Conservation (phyloP, 2,888 invertebrate species). For the Drosophila melanocephala region DNA sequence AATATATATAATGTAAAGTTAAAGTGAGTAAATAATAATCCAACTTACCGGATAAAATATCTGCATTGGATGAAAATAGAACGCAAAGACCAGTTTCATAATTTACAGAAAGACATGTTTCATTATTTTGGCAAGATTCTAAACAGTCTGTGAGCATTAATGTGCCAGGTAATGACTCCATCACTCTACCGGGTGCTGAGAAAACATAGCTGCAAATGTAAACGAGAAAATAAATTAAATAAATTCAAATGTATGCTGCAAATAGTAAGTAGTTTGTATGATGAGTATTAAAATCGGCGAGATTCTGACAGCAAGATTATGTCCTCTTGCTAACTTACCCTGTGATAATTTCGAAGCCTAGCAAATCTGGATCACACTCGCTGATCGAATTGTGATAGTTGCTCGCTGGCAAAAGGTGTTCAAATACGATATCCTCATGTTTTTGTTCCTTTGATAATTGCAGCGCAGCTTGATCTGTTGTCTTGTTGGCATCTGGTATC, state of each 20-base stretch:
- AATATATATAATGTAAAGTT: background rate
- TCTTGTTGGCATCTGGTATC: conserved; percentile 56
- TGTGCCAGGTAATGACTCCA: conserved; percentile 96
- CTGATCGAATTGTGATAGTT: conserved; percentile 85
- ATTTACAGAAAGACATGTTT: conserved; percentile 96
- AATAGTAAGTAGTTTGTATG: background rate
- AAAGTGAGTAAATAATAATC: too few species aligned
- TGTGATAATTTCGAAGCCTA: conserved; percentile 96
- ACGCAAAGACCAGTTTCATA: conserved; percentile 98
- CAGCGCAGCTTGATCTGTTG: conserved; percentile 21
- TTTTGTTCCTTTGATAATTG: conserved; percentile 40
- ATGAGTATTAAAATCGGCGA: background rate
- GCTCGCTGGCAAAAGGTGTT: conserved; percentile 37
- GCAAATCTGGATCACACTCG: conserved; percentile 95
- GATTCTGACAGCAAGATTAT: background rate
- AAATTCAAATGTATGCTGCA: background rate
- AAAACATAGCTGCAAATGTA: conserved; percentile 90
- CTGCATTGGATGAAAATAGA: conserved; percentile 92
- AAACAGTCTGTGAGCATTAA: conserved; percentile 97
- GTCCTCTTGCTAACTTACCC: conserved; percentile 86
- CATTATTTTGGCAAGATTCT: conserved; percentile 96
- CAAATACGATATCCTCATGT: conserved; percentile 29
- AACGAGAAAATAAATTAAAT: background rate
- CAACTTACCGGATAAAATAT: conserved; percentile 92
- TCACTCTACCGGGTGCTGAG: conserved; percentile 92